Evolutionary conservation across 2,113 vertebrate genomes (phyloP), one percentile per base, ranked within the genome.

Genomic region (Anarhynchus alexandrinus): DNA sequence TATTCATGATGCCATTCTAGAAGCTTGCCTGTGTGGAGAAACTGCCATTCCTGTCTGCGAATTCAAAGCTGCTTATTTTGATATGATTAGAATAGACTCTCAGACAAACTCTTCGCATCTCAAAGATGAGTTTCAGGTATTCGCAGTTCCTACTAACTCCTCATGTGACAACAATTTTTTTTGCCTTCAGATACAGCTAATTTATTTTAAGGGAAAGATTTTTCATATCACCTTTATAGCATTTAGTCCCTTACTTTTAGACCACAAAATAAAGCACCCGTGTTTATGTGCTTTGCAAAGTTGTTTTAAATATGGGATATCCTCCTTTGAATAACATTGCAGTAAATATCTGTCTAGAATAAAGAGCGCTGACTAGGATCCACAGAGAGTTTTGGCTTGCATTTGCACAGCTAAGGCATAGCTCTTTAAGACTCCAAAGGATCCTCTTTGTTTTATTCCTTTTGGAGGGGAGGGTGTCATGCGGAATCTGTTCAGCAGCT

Each of bases 121-220:
- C 95, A 99, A 99, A 98, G 99, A 99, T 74, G 99, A 99, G 98
- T 99, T 99, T 97, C 99, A 99, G 99, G 99, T 99, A 98, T 96
- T 96, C 82, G 61, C 80, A 92, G 49, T 88, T 97, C 85, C 78
- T 78, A 38, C 61, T 62, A 30, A 43, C 23, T 94, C 82, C 94
- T 93, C 83, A 65, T 84, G 36, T 87, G 74, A 82, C 49, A 91
- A 30, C 19, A 73, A 8, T 51, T 72, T 94, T 89, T 34, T 34
- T 95, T 95, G 54, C 51, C 88, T 89, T 54, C 82, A 45, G 58
- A 29, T 51, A 70, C 29, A 82, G 83, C 76, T 82, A 85, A 86
- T 95, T 93, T 86, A 71, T 94, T 94, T 90, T 74, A 92, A 94
- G 69, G 18, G 81, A 62, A 97, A 52, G 36, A 11, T n/a, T 79